These are phyloP conservation scores for Thymelicus lineola DNA, from an alignment of 2,888 invertebrate species.

Conservation along the genomic window DNA sequence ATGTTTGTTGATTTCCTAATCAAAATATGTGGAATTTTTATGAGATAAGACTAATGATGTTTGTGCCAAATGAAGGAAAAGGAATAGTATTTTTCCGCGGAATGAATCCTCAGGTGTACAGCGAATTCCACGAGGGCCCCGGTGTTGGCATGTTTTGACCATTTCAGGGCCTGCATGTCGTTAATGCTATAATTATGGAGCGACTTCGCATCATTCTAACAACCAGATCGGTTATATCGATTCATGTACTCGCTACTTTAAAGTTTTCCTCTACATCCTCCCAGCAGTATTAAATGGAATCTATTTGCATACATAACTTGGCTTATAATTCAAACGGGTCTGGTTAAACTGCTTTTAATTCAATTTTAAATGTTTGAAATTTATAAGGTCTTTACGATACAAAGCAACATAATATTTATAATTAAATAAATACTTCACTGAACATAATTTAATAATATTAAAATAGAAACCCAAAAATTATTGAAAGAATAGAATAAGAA, in stretches of 20 bases:
- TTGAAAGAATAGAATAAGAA: too few species aligned
- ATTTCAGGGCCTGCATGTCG: constrained; percentile 65
- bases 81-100: constrained; percentile 56
- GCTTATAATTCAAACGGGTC: constrained; percentile 1
- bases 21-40: constrained; percentile 11
- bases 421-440: too few species aligned
- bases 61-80: constrained; percentile 31
- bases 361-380: not conserved
- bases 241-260: constrained; percentile 45
- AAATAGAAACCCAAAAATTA: too few species aligned
- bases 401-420: not conserved
- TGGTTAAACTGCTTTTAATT: not conserved
- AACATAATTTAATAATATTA: too few species aligned
- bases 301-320: constrained; percentile 25
- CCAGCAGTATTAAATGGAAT: constrained; percentile 15
- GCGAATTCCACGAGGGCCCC: constrained; percentile 47
- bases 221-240: constrained; percentile 60
- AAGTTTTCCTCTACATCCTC: constrained; percentile 20
- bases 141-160: constrained; percentile 64
- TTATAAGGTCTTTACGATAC: not conserved
- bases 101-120: constrained; percentile 49
- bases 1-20: constrained; percentile 9
- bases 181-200: constrained; percentile 67
- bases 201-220: constrained; percentile 57
- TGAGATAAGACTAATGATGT: constrained; percentile 16